Evolutionary conservation across 2,797 vertebrate genomes (phyloP).

Genomic region (Syngnathus rostellatus): DNA sequence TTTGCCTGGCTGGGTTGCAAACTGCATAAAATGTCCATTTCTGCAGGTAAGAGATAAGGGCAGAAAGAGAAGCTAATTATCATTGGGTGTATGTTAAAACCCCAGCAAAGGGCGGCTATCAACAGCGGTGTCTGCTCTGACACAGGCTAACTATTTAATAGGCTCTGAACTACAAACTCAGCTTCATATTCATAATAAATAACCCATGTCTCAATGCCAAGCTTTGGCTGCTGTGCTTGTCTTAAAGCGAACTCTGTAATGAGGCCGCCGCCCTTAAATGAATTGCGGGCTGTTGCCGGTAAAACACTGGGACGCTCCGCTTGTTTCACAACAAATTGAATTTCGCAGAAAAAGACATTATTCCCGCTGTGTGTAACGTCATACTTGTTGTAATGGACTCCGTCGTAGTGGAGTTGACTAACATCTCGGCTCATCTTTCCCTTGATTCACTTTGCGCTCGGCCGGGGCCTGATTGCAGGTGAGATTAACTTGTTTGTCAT

Average conservation of each 20-base stretch:
- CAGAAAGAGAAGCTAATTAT: conserved; percentile 71
- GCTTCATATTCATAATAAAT: conserved; percentile 53
- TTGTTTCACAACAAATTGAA: conserved; percentile 52
- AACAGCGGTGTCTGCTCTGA: conserved; percentile 57
- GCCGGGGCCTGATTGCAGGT: conserved; percentile 51
- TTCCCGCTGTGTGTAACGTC: conserved; percentile 31
- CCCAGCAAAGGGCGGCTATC: conserved; percentile 59
- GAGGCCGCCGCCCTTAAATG: conserved; percentile 35
- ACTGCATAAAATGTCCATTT: conserved; percentile 67
- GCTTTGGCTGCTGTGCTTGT: conserved; percentile 29
- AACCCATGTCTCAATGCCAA: conserved; percentile 40
- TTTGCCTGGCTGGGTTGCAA: conserved; percentile 61
- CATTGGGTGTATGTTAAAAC: conserved; percentile 67
- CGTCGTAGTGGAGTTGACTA: conserved; percentile 33
- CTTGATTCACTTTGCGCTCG: conserved; percentile 44
- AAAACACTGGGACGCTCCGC: conserved; percentile 31
- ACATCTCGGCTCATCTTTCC: conserved; percentile 46
- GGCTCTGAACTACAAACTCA: conserved; percentile 51
- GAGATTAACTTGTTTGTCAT: conserved; percentile 64
- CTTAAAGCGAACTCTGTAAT: conserved; percentile 36
- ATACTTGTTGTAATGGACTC: conserved; percentile 42
- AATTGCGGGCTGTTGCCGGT: conserved; percentile 25
- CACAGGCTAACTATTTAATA: conserved; percentile 47
- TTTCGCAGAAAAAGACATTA: conserved; percentile 46
- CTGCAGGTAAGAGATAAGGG: conserved; percentile 72